A percentile compares a stretch with the other conserved stretches of the same genome.
Evolutionary conservation across 1,140 invertebrate genomes (phyloP).

Genomic region (Armadillidium nasatum): DNA sequence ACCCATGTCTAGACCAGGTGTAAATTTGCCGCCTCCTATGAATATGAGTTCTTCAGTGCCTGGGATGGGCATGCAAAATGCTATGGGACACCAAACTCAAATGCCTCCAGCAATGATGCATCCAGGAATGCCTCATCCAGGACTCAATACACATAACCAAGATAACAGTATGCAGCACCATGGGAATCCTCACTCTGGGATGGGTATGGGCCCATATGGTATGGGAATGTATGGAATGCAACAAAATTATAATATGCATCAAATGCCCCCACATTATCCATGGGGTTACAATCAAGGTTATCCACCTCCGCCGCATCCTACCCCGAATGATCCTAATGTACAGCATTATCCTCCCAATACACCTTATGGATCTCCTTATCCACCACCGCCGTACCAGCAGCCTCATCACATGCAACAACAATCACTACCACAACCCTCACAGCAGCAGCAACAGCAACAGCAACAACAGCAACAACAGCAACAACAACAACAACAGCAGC

Average conservation of each 20-base stretch:
- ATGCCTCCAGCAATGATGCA: constrained; percentile 26
- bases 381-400: constrained; percentile 25
- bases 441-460: constrained; percentile 28
- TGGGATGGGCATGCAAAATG: neutral
- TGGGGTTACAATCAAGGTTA: constrained; percentile 20
- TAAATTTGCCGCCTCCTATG: constrained; percentile 49
- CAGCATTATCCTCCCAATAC: constrained; percentile 24
- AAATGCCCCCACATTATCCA: constrained; percentile 1
- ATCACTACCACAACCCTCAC: constrained; percentile 21
- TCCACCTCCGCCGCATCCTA: neutral
- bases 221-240: constrained; percentile 21
- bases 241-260: constrained; percentile 28
- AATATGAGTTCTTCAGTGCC: constrained; percentile 19
- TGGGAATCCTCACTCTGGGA: neutral
- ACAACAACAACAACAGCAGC: constrained; percentile 29
- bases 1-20: constrained; percentile 15
- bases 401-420: constrained; percentile 29
- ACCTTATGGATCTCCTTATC: constrained; percentile 22
- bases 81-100: constrained; percentile 6
- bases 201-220: constrained; percentile 25
- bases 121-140: constrained; percentile 19
- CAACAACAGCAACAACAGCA: constrained; percentile 30
- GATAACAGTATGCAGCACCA: constrained; percentile 14
- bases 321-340: constrained; percentile 20
- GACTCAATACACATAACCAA: neutral